These are phyloP conservation scores for Elanoides forficatus DNA, from an alignment of 2,113 vertebrate species.

Conservation along the genomic window DNA sequence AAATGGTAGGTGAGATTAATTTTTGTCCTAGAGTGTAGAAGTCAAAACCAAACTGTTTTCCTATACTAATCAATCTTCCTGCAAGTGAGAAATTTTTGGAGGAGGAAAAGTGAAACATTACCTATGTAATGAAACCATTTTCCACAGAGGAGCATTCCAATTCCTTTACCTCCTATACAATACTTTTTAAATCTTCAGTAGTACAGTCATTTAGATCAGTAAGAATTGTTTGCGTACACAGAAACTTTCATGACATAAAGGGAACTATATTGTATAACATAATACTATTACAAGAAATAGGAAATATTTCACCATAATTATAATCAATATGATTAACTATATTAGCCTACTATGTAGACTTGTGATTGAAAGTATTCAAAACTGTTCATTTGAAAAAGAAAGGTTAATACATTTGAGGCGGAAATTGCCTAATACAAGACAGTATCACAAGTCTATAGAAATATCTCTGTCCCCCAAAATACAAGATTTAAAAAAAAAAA, in stretches of 20 bases:
- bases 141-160: neutral
- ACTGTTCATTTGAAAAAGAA: neutral
- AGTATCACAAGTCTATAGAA: neutral
- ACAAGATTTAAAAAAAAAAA: neutral
- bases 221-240: neutral
- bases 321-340: neutral
- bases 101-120: fast-evolving
- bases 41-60: neutral
- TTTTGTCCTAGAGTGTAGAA: neutral
- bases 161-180: neutral
- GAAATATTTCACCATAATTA: neutral
- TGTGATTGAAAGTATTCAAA: neutral
- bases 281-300: neutral
- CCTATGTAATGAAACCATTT: neutral
- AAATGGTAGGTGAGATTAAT: neutral
- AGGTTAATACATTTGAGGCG: neutral
- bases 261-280: neutral
- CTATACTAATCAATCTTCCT: neutral
- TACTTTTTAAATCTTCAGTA: neutral
- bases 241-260: neutral
- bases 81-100: neutral
- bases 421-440: neutral
- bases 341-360: neutral
- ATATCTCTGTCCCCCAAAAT: neutral
- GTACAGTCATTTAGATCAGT: neutral